Evolutionary conservation across 2,113 vertebrate genomes (phyloP).

Genomic region (Xenopus laevis): DNA sequence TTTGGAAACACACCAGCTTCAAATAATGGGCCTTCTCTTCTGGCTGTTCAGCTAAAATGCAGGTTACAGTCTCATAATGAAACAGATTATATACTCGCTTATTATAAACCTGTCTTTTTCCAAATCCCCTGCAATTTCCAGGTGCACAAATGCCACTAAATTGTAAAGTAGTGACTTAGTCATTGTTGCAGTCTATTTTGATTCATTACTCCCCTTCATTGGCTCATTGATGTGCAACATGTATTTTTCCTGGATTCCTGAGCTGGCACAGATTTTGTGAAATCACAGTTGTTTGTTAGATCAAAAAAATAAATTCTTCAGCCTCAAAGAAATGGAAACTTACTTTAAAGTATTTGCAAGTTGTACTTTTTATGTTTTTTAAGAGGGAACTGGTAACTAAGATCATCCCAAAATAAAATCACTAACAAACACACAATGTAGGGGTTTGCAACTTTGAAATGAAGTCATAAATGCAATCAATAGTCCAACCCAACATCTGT

Average conservation of each 20-base stretch:
- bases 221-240: neutral
- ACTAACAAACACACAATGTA: too few species aligned
- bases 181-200: neutral
- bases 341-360: too few species aligned
- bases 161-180: neutral
- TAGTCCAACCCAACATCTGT: too few species aligned
- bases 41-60: slow-evolving; percentile 3
- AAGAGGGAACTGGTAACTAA: too few species aligned
- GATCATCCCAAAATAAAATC: too few species aligned
- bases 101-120: slow-evolving; percentile 4
- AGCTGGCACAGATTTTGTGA: neutral
- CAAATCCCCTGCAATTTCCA: slow-evolving; percentile 10
- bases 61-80: slow-evolving; percentile 1
- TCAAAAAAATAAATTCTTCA: too few species aligned
- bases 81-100: slow-evolving; percentile 2
- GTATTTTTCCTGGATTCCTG: neutral
- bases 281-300: neutral
- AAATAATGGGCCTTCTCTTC: neutral
- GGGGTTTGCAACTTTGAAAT: too few species aligned
- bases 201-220: neutral
- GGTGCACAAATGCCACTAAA: slow-evolving; percentile 10
- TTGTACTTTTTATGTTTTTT: too few species aligned
- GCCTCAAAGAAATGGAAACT: too few species aligned
- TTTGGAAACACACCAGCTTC: neutral
- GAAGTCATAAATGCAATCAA: too few species aligned